Evolutionary conservation across 2,797 vertebrate genomes (phyloP), one percentile per base, ranked within the genome.

Genomic region (Trichosurus vulpecula): DNA sequence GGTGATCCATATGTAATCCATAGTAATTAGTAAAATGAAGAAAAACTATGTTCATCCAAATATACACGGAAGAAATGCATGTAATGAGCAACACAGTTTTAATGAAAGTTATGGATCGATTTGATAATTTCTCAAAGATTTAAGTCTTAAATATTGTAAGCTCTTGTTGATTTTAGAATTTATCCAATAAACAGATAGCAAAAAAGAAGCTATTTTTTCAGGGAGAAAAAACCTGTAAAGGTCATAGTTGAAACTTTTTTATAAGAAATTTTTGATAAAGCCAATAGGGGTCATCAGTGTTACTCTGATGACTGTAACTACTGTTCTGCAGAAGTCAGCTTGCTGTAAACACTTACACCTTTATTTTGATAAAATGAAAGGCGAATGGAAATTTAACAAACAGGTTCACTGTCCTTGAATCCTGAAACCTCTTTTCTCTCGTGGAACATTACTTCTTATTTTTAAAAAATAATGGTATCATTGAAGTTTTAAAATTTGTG

Each of bases 201-300:
- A 81, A 47, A 61, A 35, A 81, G n/a, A 74, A n/a, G n/a, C n/a
- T 4, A 6, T 22, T 41, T 41, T 74, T 74, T 9, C n/a, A 25
- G 22, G 10, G 74, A 22, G 2, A 27, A 74, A 81, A 81, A 25
- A 25, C 16, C 19, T 53, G 6, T 95, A 41, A 90, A 94, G 58
- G 94, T 93, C 74, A 87, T 58, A 96, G 92, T 41, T 74, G 35
- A 57, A 91, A 91, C 2, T 25, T 6, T 74, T 91, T 53, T 54
- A 51, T 92, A 92, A 41, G 87, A 54, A 30, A 41, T 53, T 92
- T 87, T 47, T n/a, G 93, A 16, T 58, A 61, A 0, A 55, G 35
- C 94, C 95, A 95, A 90, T 66, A 96, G 93, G 27, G 96, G 93
- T 92, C 95, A 91, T 87, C 92, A 57, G 57, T 56, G 61, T 94